Conservation (phyloP, 2,113 vertebrate genomes). For the Chascanopsetta lugubris region DNA sequence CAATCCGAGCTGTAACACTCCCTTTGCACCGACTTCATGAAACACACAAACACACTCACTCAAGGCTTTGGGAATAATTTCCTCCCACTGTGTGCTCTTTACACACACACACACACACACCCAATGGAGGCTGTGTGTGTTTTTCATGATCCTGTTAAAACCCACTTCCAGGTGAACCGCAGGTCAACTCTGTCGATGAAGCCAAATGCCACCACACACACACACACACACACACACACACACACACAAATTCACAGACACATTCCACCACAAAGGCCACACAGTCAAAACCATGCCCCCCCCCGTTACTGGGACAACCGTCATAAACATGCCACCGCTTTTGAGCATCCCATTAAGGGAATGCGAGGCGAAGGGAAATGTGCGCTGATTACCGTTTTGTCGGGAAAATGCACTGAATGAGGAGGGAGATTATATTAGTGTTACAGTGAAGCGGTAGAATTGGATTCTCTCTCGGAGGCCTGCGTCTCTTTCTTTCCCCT, state of each 20-base stretch:
- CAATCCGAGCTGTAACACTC: background rate
- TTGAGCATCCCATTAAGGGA: conserved; percentile 42
- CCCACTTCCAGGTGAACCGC: conserved; percentile 26
- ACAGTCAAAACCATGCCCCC: conserved; percentile 11
- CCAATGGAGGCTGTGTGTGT: background rate
- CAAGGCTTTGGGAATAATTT: conserved; percentile 16
- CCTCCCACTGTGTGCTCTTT: conserved; percentile 5
- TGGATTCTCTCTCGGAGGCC: conserved; percentile 29
- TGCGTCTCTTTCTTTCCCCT: conserved; percentile 12
- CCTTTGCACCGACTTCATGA: background rate
- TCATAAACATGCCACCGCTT: conserved; percentile 28
- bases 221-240: conserved; percentile 1
- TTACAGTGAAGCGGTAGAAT: conserved; percentile 40
- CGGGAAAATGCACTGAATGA: conserved; percentile 28
- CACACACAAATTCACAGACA: no score
- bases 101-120: conserved; percentile 1
- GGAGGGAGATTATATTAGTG: conserved; percentile 41
- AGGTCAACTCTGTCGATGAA: background rate
- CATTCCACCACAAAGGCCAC: conserved; percentile 6
- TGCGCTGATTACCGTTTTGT: conserved; percentile 43
- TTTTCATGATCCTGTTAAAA: conserved; percentile 11
- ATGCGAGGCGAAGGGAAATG: conserved; percentile 23
- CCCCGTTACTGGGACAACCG: conserved; percentile 33
- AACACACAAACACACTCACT: conserved; percentile 3
- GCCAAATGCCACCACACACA: background rate